Base-by-base conservation (phyloP, 2,888 invertebrate genomes). In the Bedellia somnulentella region DNA sequence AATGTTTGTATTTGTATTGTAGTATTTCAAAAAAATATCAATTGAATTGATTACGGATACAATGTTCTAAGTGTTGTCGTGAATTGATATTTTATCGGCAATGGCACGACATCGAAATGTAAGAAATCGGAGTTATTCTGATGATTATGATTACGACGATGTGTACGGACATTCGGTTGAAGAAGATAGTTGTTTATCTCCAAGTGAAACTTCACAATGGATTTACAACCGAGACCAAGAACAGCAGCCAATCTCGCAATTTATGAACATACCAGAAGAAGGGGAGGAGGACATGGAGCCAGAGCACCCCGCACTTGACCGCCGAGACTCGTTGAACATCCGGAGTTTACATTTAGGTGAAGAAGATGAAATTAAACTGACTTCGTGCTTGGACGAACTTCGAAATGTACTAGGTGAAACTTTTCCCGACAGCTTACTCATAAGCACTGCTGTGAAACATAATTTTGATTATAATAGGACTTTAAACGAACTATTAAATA, bases 81-180 rank as follows among this genome's bases (percentile, higher is more conserved):
- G n/a, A n/a, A n/a, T n/a, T n/a, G n/a, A n/a, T n/a, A n/a, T n/a
- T n/a, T n/a, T n/a, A n/a, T n/a, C n/a, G n/a, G n/a, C 21, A 46
- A 93, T 93, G 93, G 86, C 93, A 38, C 85, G 93, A 29, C 93
- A 93, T 57, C 80, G 93, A 39, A 89, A 90, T 64, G 81, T 93
- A 32, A 80, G 93, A 34, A 85, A 86, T 37, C 85, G 90, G 80
- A 88, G 87, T 55, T 91, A 86, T 61, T 85, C 87, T 15, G 93
- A 93, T 47, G 95, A 95, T 50, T 94, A 90, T 53, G 94, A 94
- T 49, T 90, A 90, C 47, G 91, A 93, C 50, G 93, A 92, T 71
- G 83, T 91, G 35, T 96, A 93, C 57, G 95, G 95, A 8, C 90
- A 92, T 60, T 95, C 95, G 2, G 87, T 94, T 24, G 96, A 96